phyloP scores from a whole-genome alignment of 2,888 invertebrate genomes.

The Volucella bombylans region DNA sequence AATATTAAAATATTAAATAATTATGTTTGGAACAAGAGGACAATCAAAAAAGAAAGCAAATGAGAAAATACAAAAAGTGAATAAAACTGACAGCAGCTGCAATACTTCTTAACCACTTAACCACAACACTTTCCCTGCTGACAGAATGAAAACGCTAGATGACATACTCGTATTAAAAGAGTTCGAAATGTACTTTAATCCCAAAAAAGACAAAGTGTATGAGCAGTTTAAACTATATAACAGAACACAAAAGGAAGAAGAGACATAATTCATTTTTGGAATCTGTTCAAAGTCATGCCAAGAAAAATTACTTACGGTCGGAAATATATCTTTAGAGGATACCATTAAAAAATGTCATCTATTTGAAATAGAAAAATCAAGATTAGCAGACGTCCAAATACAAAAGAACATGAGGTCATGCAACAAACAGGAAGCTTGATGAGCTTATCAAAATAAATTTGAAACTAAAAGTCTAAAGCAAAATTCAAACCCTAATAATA shows the following conservation, averaged over 20 bases:
- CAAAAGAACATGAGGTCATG: too few relatives aligned
- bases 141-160: not conserved
- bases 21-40: conserved; percentile 11
- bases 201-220: conserved; percentile 31
- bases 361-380: too few relatives aligned
- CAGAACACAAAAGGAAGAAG: conserved; percentile 23
- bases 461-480: not conserved
- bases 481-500: conserved; percentile 11
- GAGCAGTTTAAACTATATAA: conserved; percentile 15
- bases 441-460: too few relatives aligned
- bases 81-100: too few relatives aligned
- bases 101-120: conserved; percentile 2
- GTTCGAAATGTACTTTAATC: conserved; percentile 6
- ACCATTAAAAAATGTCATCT: too few relatives aligned
- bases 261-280: conserved; percentile 21
- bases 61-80: too few relatives aligned
- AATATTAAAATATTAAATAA: conserved; percentile 21
- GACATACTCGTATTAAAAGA: conserved; percentile 11
- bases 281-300: conserved; percentile 17
- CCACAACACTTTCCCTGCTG: not conserved
- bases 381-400: too few relatives aligned
- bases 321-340: too few relatives aligned
- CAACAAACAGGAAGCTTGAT: too few relatives aligned
- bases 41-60: too few relatives aligned
- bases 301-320: too few relatives aligned